A percentile compares a stretch with the other conserved stretches of the same genome.
These are phyloP conservation scores for Cataglyphis albicans DNA, from an alignment of 2,888 invertebrate species.

Conservation along the genomic window DNA sequence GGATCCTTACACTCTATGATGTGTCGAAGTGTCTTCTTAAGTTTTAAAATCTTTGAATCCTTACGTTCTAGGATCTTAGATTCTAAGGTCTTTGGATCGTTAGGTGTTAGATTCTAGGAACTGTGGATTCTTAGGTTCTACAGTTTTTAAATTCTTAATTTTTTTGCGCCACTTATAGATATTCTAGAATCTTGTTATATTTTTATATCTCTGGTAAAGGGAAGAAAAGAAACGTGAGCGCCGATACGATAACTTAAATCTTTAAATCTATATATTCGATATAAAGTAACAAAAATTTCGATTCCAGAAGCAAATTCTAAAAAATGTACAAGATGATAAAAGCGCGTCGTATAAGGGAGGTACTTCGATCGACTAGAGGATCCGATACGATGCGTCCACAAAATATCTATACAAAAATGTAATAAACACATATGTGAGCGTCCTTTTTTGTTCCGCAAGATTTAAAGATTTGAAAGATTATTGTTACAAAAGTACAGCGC, in stretches of 20 bases:
- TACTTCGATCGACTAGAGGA: constrained; percentile 45
- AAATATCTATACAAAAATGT: background rate
- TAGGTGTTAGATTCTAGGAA: constrained; percentile 52
- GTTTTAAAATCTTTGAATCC: constrained; percentile 51
- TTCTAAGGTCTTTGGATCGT: constrained; percentile 53
- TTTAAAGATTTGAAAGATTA: constrained; percentile 8
- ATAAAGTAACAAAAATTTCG: background rate
- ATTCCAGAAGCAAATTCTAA: background rate
- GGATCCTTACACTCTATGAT: constrained; percentile 41
- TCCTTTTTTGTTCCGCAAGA: background rate
- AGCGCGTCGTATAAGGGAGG: background rate
- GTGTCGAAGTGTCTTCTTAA: constrained; percentile 33
- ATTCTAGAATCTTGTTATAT: constrained; percentile 30
- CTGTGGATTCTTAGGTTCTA: constrained; percentile 52
- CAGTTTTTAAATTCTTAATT: constrained; percentile 43
- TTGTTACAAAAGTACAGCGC: constrained; percentile 19
- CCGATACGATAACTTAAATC: background rate
- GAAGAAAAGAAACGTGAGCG: background rate
- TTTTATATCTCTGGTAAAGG: background rate
- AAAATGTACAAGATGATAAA: background rate
- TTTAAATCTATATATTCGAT: background rate
- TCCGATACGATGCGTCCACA: background rate
- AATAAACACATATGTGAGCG: background rate
- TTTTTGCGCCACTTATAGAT: constrained; percentile 20
- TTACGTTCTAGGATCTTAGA: constrained; percentile 49